Conservation (phyloP, 2,888 invertebrate species). For the Apantesis nais region DNA sequence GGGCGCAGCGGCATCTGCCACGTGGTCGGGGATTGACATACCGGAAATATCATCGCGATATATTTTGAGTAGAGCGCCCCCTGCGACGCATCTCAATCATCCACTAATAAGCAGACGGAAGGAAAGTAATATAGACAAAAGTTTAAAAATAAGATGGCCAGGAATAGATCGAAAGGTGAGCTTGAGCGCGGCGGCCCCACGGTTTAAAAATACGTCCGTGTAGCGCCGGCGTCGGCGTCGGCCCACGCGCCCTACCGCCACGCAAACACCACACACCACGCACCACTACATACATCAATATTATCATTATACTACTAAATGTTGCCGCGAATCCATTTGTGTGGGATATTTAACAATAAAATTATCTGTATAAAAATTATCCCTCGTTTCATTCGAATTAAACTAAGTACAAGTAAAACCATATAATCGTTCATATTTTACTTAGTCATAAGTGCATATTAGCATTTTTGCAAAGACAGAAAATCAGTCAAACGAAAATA, state of each 20-base stretch:
- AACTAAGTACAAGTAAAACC: not conserved
- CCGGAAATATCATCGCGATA: constrained; percentile 78
- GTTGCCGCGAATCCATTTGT: not conserved
- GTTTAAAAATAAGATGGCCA: constrained; percentile 79
- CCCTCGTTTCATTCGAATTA: not conserved
- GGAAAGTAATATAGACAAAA: constrained; percentile 85
- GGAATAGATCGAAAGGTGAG: constrained; percentile 84
- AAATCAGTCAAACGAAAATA: too few species aligned
- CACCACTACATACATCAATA: constrained; percentile 27
- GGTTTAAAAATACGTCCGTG: constrained; percentile 73
- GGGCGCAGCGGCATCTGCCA: constrained; percentile 56
- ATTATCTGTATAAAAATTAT: not conserved
- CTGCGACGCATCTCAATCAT: constrained; percentile 84
- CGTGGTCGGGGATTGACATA: constrained; percentile 61
- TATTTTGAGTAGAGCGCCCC: constrained; percentile 78
- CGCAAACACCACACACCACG: constrained; percentile 27
- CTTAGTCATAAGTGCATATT: not conserved
- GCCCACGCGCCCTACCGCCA: constrained; percentile 65
- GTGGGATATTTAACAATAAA: not conserved
- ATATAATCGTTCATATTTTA: not conserved
- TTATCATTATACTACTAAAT: constrained; percentile 9
- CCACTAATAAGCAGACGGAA: constrained; percentile 84
- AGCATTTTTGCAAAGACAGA: not conserved
- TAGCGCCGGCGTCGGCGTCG: constrained; percentile 57
- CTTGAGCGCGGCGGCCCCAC: constrained; percentile 79